Base-by-base conservation (phyloP, 2,113 vertebrate species). In the Dromas ardeola region DNA sequence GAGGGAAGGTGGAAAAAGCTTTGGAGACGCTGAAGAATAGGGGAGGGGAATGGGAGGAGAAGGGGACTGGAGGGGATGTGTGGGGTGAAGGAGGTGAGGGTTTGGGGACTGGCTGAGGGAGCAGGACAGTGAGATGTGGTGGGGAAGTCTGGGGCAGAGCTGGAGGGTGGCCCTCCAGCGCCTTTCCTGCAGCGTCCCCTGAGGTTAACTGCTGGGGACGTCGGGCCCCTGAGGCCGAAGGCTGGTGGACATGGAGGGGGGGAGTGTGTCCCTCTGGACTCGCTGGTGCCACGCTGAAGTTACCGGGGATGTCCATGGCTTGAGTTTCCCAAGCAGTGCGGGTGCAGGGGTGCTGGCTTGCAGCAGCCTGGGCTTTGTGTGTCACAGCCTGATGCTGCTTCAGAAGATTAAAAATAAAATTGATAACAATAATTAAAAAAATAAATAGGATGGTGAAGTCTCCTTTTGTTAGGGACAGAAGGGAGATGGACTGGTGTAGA, bases 151-250 rank as follows among this genome's bases (percentile, higher is more conserved):
- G 22, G 40, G 34, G 21, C 65, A 74, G 50, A 90, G 61, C 27
- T 86, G 76, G 73, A 92, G 34, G 55, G 11, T 77, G 32, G 13
- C n/a, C 58, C 17, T 94, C n/a, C 23, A 83, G 15, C 0, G 0
- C 11, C 65, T 43, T 84, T 84, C 88, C 73, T 5, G 5, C 0
- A 0, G 59, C 4, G 2, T 92, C 36, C 59, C 47, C 30, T 45
- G 70, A 55, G 43, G 69, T n/a, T 73, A 78, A 65, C 26, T 21
- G 29, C 42, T 42, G 34, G 32, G 76, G 53, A 55, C 3, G 6
- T n/a, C 0, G 1, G 17, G 42, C 47, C 13, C 34, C n/a, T 0
- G 5, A 62, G 38, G 18, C 49, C 1, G 1, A 73, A 86, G 40
- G 19, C 29, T 71, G 21, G 49, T 83, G 62, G 70, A 32, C 1